Evolutionary conservation across 23 tunicate genomes (phyloP).

Genomic region (Trididemnum miniatum): DNA sequence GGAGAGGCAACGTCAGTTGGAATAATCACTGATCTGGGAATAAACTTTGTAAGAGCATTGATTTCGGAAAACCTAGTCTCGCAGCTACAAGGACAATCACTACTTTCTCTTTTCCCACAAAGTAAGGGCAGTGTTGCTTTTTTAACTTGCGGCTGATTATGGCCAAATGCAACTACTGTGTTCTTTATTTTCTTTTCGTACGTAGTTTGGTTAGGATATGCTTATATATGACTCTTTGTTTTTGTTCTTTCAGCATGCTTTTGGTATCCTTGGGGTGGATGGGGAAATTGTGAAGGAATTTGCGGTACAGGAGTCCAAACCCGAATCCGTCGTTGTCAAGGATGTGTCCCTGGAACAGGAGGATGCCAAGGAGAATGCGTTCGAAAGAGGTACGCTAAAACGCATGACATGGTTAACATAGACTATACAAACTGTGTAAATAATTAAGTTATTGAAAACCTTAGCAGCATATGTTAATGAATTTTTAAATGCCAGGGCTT

Average conservation of each 20-base stretch:
- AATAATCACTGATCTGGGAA: background rate
- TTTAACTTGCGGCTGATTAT: background rate
- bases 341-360: conserved; percentile 76
- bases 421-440: no score
- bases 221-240: no score
- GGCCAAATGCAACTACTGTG: background rate
- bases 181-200: background rate
- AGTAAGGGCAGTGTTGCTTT: no score
- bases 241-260: conserved; percentile 50
- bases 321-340: conserved; percentile 84
- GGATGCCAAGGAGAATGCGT: conserved; percentile 73
- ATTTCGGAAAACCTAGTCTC: background rate
- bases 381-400: no score
- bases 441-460: no score
- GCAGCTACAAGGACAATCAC: background rate
- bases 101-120: background rate
- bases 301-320: conserved; percentile 70
- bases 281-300: conserved; percentile 81
- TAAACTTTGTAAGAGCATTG: background rate
- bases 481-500: conserved; percentile 31
- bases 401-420: no score
- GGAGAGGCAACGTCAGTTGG: background rate
- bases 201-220: background rate
- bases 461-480: no score
- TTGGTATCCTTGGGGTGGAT: conserved; percentile 94